Percentiles rank a stretch among this genome's conserved stretches.
These are phyloP conservation scores for Micrasema longulum DNA, from an alignment of 1,140 invertebrate genomes.

Conservation along the genomic window DNA sequence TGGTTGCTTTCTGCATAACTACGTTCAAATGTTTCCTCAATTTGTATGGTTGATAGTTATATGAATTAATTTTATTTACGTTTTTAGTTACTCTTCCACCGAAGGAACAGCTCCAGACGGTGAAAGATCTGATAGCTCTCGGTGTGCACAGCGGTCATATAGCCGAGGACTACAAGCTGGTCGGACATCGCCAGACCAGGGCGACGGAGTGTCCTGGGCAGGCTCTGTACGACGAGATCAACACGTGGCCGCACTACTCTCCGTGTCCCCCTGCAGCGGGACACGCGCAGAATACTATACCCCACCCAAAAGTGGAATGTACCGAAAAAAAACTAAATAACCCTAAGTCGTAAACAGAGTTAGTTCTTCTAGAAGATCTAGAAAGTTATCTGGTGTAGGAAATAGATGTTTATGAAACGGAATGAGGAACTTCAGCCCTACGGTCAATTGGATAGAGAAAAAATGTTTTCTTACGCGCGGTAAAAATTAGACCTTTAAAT, in stretches of 20 bases:
- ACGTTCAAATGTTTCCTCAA: no score
- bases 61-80: neutral
- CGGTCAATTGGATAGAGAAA: no score
- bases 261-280: constrained; percentile 14
- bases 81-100: constrained; percentile 70
- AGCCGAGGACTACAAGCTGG: constrained; percentile 71
- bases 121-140: constrained; percentile 71
- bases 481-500: no score
- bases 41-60: no score
- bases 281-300: neutral
- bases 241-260: constrained; percentile 73
- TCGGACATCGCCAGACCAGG: constrained; percentile 77
- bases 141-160: constrained; percentile 74
- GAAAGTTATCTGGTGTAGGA: neutral
- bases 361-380: neutral
- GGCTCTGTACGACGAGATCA: constrained; percentile 72
- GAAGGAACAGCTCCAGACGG: constrained; percentile 70
- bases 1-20: no score
- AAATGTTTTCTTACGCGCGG: no score
- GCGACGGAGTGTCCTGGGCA: constrained; percentile 79
- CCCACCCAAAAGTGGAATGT: neutral
- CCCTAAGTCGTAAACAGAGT: constrained; percentile 5
- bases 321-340: no score
- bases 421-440: no score
- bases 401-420: no score